Base-by-base conservation (phyloP, 2,797 vertebrate species). In the Echiichthys vipera region DNA sequence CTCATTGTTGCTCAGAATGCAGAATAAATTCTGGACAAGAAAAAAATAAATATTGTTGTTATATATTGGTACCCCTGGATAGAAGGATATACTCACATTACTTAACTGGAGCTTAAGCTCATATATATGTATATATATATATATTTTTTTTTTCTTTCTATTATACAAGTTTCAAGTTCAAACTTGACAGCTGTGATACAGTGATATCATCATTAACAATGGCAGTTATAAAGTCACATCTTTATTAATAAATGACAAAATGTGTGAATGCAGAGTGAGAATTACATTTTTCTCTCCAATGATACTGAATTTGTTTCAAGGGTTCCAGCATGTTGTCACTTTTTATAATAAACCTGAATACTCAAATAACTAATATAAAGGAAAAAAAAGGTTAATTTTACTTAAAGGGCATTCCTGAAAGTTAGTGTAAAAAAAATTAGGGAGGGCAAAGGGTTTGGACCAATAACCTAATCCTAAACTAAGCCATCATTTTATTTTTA, bases 1-100 rank as follows among this genome's bases (percentile, higher is more conserved):
- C 51, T 77, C 39, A 39, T 25, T 22, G 46, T 14, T 58, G 50
- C 59, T 64, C 13, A 66, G 46, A 75, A 88, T 55, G 24, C 47
- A 57, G 57, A 81, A 69, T 50, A 51, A 70, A 63, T 25, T 58
- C 49, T 57, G 62, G 30, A 47, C 18, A 57, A 46, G 50, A 62
- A 73, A n/a, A 42, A 62, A 55, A 65, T 18, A 43, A 77, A 39
- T 61, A 9, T 67, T 59, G 9, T 18, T 12, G 29, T 56, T 47
- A 24, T 29, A 4, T 32, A 62, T 20, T 29, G 49, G 78, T 43
- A 42, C 53, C 32, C 40, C 13, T 18, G 36, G 46, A 58, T n/a
- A 42, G 59, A 50, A n/a, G 12, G 14, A 46, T 67, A 51, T 42
- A 36, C 9, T 66, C 30, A 25, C n/a, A 24, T 54, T 47, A 18